A percentile compares a stretch with the other conserved stretches of the same genome.
Evolutionary conservation across 2,888 invertebrate species (phyloP).

Genomic region (Apodemia zela): DNA sequence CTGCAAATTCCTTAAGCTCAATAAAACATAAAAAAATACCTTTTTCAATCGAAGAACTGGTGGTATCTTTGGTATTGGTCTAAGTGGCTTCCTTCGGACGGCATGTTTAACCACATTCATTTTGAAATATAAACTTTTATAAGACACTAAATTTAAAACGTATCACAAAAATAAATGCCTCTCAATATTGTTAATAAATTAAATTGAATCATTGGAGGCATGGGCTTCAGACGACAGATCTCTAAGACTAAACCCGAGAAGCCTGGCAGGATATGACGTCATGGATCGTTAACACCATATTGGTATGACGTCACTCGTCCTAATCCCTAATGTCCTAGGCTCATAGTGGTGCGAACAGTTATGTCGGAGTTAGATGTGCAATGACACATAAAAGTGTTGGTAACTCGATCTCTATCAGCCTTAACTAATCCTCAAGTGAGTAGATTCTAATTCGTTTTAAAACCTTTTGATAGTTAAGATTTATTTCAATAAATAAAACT

Average conservation of each 20-base stretch:
- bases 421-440: constrained; percentile 1
- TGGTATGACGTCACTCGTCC: constrained; percentile 62
- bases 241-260: constrained; percentile 52
- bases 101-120: constrained; percentile 12
- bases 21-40: background rate
- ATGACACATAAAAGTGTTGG: background rate
- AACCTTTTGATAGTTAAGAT: background rate
- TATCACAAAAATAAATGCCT: background rate
- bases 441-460: constrained; percentile 3
- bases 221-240: constrained; percentile 51
- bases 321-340: constrained; percentile 43
- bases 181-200: background rate
- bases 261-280: constrained; percentile 57
- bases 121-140: constrained; percentile 18
- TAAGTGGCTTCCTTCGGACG: background rate
- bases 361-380: constrained; percentile 3
- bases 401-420: background rate
- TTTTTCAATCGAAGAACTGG: background rate
- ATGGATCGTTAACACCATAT: constrained; percentile 63
- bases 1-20: background rate
- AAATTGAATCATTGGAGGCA: constrained; percentile 32
- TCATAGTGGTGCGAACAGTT: constrained; percentile 31
- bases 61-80: background rate
- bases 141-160: background rate
- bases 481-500: background rate